A percentile compares a stretch with the other conserved stretches of the same genome.
Conservation (phyloP, 2,888 invertebrate genomes). For the Cheilosia soror region DNA sequence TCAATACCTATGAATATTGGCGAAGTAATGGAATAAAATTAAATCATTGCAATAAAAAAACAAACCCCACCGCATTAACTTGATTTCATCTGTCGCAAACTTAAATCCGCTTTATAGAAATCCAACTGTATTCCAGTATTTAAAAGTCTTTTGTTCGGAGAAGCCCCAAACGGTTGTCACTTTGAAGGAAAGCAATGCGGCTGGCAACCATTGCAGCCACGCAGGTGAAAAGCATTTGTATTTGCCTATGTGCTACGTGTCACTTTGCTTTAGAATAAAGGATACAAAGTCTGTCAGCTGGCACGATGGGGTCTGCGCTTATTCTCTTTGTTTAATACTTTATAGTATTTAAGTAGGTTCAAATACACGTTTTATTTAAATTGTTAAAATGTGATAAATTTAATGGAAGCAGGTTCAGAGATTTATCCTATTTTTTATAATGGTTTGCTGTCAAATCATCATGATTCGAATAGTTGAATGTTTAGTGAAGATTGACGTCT, state of each 20-base stretch:
- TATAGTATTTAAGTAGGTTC: slow-evolving; percentile 3
- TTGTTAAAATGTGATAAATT: too few relatives aligned
- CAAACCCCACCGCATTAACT: background rate
- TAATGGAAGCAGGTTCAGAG: too few relatives aligned
- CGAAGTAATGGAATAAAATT: background rate
- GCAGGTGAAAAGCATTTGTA: background rate
- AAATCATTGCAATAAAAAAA: background rate
- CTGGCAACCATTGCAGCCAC: background rate
- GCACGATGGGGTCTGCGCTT: background rate
- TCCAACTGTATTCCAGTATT: background rate
- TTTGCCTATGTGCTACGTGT: slow-evolving; percentile 1
- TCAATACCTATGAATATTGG: too few relatives aligned
- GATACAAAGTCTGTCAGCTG: slow-evolving; percentile 15
- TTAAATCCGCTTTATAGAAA: background rate
- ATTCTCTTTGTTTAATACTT: slow-evolving; percentile 9
- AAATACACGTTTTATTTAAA: background rate
- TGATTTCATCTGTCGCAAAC: too few relatives aligned
- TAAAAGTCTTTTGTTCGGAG: slow-evolving; percentile 3
- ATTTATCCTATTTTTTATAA: too few relatives aligned
- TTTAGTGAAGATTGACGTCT: too few relatives aligned
- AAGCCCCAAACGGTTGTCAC: background rate
- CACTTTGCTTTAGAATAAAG: background rate
- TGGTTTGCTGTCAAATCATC: too few relatives aligned
- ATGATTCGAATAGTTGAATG: too few relatives aligned
- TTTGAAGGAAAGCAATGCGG: background rate